Evolutionary conservation across 2,113 vertebrate genomes (phyloP).

Genomic region (Phaethornis superciliosus): DNA sequence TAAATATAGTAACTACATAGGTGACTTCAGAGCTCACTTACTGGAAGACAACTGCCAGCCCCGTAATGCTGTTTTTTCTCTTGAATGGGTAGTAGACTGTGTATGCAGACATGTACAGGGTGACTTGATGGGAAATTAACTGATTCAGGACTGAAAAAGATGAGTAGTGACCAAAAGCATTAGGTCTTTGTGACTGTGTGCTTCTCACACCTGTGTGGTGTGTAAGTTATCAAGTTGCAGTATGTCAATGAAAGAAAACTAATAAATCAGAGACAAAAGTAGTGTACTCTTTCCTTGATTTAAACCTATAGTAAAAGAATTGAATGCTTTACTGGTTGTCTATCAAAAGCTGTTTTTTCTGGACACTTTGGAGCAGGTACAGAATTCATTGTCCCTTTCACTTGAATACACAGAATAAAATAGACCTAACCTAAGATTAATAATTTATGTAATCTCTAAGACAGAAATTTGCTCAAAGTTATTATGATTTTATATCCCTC

Average conservation of each 20-base stretch:
- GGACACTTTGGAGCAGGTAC: neutral
- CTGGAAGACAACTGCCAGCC: neutral
- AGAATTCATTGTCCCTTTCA: neutral
- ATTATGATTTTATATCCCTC: neutral
- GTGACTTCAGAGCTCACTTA: neutral
- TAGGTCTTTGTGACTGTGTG: neutral
- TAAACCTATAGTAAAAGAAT: neutral
- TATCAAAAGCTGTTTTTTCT: neutral
- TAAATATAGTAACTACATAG: neutral
- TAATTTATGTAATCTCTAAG: neutral
- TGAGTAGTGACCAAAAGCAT: neutral
- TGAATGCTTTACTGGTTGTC: neutral
- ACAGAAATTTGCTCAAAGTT: neutral
- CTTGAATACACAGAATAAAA: neutral
- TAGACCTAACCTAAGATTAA: neutral
- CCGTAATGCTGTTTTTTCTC: neutral
- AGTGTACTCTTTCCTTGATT: neutral
- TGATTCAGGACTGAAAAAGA: neutral
- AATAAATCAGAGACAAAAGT: neutral
- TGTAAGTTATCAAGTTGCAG: neutral
- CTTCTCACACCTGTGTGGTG: neutral
- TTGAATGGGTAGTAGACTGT: neutral
- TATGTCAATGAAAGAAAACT: neutral
- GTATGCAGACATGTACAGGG: neutral
- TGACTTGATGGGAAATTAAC: neutral